phyloP scores from a whole-genome alignment of 1,140 invertebrate species.

The Drosophila fuyamai region DNA sequence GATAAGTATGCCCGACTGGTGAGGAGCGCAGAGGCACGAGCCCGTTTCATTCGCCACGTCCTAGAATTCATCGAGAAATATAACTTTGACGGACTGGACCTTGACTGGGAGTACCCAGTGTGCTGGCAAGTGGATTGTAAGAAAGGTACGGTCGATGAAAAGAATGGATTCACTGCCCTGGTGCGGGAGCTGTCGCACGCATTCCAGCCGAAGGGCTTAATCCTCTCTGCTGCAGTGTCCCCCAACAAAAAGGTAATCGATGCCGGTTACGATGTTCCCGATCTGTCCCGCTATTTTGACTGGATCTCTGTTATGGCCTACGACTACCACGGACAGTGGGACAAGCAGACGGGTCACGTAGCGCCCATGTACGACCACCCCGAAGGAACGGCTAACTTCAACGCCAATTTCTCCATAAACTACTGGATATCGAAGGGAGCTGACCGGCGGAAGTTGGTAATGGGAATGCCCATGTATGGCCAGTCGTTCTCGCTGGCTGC shows the following conservation, averaged over 20 bases:
- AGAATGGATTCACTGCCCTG: constrained; percentile 89
- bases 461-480: constrained; percentile 94
- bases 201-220: constrained; percentile 89
- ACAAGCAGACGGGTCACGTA: constrained; percentile 93
- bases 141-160: constrained; percentile 91
- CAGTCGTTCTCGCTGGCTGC: constrained; percentile 92
- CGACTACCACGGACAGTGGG: constrained; percentile 94
- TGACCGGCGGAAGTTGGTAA: constrained; percentile 89
- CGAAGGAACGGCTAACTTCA: constrained; percentile 90
- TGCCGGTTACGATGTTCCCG: constrained; percentile 91
- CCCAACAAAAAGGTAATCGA: constrained; percentile 93
- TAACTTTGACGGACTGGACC: constrained; percentile 93
- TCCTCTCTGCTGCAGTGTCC: constrained; percentile 93
- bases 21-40: constrained; percentile 89
- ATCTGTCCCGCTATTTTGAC: constrained; percentile 90
- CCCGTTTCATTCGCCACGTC: constrained; percentile 90
- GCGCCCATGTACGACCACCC: constrained; percentile 91
- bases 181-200: constrained; percentile 89
- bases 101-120: constrained; percentile 96
- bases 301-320: constrained; percentile 95
- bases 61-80: constrained; percentile 92
- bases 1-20: constrained; percentile 94
- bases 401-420: constrained; percentile 93
- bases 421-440: constrained; percentile 93
- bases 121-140: constrained; percentile 95